Evolutionary conservation across 2,888 invertebrate genomes (phyloP).

Genomic region (Latheticus oryzae): DNA sequence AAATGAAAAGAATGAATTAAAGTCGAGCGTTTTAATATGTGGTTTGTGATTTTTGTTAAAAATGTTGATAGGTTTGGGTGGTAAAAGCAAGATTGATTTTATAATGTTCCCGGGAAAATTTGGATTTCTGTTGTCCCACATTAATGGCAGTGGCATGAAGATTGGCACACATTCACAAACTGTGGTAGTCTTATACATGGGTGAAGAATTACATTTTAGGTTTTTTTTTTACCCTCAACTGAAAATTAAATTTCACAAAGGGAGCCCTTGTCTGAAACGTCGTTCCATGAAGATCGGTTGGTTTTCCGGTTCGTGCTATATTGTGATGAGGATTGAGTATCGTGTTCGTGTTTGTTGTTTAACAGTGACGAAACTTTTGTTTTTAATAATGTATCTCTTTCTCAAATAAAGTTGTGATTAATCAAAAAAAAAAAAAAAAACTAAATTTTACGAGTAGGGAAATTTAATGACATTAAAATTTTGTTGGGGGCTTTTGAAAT

Average conservation of each 20-base stretch:
- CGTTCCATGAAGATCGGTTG: constrained; percentile 27
- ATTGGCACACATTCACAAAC: constrained; percentile 27
- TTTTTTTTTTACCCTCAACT: constrained; percentile 27
- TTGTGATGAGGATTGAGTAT: constrained; percentile 24
- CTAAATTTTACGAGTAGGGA: no score
- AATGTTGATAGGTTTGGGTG: no score
- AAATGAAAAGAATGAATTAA: no score
- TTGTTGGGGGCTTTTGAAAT: constrained; percentile 28
- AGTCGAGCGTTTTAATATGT: no score
- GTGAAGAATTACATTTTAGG: constrained; percentile 28
- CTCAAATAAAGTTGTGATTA: constrained; percentile 22
- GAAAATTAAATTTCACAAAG: constrained; percentile 34
- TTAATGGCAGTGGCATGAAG: constrained; percentile 22
- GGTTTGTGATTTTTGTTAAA: no score
- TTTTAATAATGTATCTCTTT: constrained; percentile 30
- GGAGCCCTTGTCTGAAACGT: constrained; percentile 31
- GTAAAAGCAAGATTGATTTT: constrained; percentile 29
- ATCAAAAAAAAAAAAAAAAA: constrained; percentile 23
- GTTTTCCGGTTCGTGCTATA: constrained; percentile 24
- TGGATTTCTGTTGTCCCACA: constrained; percentile 20
- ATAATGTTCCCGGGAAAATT: constrained; percentile 22
- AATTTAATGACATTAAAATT: constrained; percentile 36
- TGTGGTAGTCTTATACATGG: constrained; percentile 28
- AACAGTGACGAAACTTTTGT: constrained; percentile 22
- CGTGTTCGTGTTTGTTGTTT: constrained; percentile 10